Evolutionary conservation across 1,140 invertebrate genomes (phyloP).

Genomic region (Neomicropteryx cornuta): DNA sequence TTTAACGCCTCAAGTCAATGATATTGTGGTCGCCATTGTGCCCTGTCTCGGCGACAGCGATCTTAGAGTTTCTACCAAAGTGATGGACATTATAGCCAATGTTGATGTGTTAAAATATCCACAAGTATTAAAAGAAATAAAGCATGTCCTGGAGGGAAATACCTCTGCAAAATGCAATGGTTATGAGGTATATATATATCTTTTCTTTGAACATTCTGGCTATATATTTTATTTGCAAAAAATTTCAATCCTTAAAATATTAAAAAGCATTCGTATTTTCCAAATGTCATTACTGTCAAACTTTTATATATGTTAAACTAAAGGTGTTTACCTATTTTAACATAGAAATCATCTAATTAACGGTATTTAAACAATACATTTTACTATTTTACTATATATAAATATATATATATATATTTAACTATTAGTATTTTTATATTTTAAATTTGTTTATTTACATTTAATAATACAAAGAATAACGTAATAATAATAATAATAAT

Average conservation of each 20-base stretch:
- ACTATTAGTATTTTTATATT: conserved; percentile 2
- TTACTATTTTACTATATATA: too few species aligned
- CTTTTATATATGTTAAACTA: conserved; percentile 1
- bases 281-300: background rate
- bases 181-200: conserved; percentile 42
- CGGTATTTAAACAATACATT: too few species aligned
- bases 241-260: conserved; percentile 5
- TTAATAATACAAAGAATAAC: too few species aligned
- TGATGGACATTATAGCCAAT: conserved; percentile 43
- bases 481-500: too few species aligned
- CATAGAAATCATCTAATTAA: too few species aligned
- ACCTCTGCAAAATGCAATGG: conserved; percentile 46
- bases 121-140: conserved; percentile 37
- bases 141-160: conserved; percentile 36
- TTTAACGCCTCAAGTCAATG: conserved; percentile 36
- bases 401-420: too few species aligned
- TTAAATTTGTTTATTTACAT: too few species aligned
- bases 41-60: conserved; percentile 46
- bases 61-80: conserved; percentile 44
- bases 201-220: conserved; percentile 5
- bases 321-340: too few species aligned
- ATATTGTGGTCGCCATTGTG: conserved; percentile 40
- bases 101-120: conserved; percentile 35
- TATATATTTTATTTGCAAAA: conserved; percentile 5
- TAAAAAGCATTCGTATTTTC: conserved; percentile 1